Percentiles rank a stretch among this genome's conserved stretches.
phyloP scores from a whole-genome alignment of 2,113 vertebrate species.

The Polypterus senegalus region DNA sequence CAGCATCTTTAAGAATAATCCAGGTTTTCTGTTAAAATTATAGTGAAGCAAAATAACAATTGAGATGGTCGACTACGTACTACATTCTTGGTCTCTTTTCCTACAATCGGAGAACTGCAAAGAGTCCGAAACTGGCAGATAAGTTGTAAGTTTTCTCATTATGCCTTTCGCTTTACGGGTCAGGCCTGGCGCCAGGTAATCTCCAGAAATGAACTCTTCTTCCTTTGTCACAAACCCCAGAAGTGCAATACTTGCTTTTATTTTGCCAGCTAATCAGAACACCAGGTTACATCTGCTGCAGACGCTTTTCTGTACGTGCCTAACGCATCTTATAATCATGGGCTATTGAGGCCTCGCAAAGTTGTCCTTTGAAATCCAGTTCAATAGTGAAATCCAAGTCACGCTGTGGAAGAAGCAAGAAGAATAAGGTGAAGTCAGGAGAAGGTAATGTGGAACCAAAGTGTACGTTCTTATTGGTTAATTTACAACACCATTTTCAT shows the following conservation, averaged over 20 bases:
- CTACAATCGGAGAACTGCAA: slow-evolving; percentile 29
- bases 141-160: too few species aligned
- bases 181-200: slow-evolving; percentile 13
- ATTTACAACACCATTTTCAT: too few species aligned
- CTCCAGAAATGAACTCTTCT: neutral
- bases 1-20: too few species aligned
- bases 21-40: too few species aligned
- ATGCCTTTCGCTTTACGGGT: neutral
- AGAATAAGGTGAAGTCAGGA: neutral
- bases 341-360: slow-evolving; percentile 83
- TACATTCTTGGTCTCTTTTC: slow-evolving; percentile 38
- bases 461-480: neutral
- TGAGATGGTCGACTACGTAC: too few species aligned
- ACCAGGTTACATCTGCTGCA: slow-evolving; percentile 12
- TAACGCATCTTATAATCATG: slow-evolving; percentile 98
- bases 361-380: slow-evolving; percentile 95
- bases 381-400: slow-evolving; percentile 95
- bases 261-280: slow-evolving; percentile 14
- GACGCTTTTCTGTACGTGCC: slow-evolving; percentile 12
- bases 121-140: slow-evolving; percentile 7
- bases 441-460: neutral
- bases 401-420: slow-evolving; percentile 52
- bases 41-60: too few species aligned
- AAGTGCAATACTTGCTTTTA: slow-evolving; percentile 18
- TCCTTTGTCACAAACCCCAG: slow-evolving; percentile 9